Percentiles rank a stretch among this genome's conserved stretches.
These are phyloP conservation scores for Luehdorfia chinensis DNA, from an alignment of 1,140 invertebrate species.

Conservation along the genomic window DNA sequence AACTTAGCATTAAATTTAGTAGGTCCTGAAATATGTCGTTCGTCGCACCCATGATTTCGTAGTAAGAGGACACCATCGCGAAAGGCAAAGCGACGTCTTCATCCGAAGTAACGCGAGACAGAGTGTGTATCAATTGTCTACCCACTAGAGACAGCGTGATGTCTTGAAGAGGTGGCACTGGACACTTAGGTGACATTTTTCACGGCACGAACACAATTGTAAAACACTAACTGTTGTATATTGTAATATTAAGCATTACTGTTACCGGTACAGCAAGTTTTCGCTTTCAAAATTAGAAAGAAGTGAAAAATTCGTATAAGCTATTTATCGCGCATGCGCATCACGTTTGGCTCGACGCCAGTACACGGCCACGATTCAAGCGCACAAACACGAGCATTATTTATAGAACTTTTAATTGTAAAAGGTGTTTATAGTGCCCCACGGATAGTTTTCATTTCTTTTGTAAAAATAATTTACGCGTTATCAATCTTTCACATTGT, in stretches of 20 bases:
- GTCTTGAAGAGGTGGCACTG: slow-evolving; percentile 65
- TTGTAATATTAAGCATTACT: slow-evolving; percentile 45
- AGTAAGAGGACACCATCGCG: slow-evolving; percentile 78
- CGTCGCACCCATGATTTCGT: slow-evolving; percentile 77
- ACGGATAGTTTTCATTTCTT: slow-evolving; percentile 20
- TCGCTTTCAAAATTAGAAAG: slow-evolving; percentile 53
- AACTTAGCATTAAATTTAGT: slow-evolving; percentile 79
- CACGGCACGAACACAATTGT: slow-evolving; percentile 31
- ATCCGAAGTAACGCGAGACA: slow-evolving; percentile 69
- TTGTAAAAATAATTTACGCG: neutral
- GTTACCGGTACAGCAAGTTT: slow-evolving; percentile 27
- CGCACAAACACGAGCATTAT: slow-evolving; percentile 61
- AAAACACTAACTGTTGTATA: slow-evolving; percentile 40
- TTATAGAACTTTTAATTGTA: slow-evolving; percentile 73
- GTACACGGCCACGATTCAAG: slow-evolving; percentile 64
- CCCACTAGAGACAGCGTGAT: slow-evolving; percentile 68
- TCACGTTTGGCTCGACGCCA: slow-evolving; percentile 54
- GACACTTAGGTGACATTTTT: slow-evolving; percentile 74
- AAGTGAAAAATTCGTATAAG: slow-evolving; percentile 55
- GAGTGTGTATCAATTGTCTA: slow-evolving; percentile 67
- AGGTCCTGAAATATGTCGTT: slow-evolving; percentile 81
- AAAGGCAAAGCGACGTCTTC: slow-evolving; percentile 77
- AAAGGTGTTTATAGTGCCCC: slow-evolving; percentile 61
- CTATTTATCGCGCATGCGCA: slow-evolving; percentile 63
- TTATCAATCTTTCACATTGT: no score